Base-by-base conservation (phyloP, 1,140 invertebrate genomes). In the Heterodera carotae region DNA sequence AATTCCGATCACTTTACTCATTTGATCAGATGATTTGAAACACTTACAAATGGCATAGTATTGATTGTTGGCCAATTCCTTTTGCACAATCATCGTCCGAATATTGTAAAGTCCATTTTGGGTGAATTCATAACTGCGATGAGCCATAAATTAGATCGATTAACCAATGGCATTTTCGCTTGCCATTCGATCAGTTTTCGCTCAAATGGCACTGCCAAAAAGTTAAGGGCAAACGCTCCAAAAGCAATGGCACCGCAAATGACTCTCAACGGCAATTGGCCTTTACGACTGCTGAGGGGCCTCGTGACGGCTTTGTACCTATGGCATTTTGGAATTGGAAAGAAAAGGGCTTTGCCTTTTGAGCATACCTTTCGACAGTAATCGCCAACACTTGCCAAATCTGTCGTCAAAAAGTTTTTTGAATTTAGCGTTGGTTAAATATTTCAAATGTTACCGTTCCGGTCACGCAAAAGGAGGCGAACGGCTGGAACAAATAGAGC, bases 311-410 rank as follows among this genome's bases (percentile, higher is more conserved):
- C 85, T 48, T 64, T 80, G 71, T 82, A 87, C 69, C 84, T 82
- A 59, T 34, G 79, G 39, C 2, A 78, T 25, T 12, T 3, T 25
- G n/a, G 31, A 67, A 75, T 29, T 27, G 73, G n/a, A 33, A 72
- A 34, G 71, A n/a, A 36, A n/a, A 18, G 69, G 71, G 31, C 31
- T n/a, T 39, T 31, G 10, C 39, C 39, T n/a, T 12, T 12, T 5
- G 3, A 10, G 3, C 18, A 53, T 74, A 84, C 80, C 84, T 77
- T 79, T 86, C 85, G 6, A 86, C 70, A 12, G 85, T 86, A 29
- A 86, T 87, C 15, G 86, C 86, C 15, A 84, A 75, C 8, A 84
- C 82, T 69, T 86, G 85, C 85, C 85, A 86, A 59, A 86, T 87
- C 71, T 73, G 62, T 4, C 27, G 12, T 66, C 27, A 66, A 66